Percentiles rank a stretch among this genome's conserved stretches.
Evolutionary conservation across 53 echinoderm and acorn worm species (phyloP).

Genomic region (Henricia sp.): DNA sequence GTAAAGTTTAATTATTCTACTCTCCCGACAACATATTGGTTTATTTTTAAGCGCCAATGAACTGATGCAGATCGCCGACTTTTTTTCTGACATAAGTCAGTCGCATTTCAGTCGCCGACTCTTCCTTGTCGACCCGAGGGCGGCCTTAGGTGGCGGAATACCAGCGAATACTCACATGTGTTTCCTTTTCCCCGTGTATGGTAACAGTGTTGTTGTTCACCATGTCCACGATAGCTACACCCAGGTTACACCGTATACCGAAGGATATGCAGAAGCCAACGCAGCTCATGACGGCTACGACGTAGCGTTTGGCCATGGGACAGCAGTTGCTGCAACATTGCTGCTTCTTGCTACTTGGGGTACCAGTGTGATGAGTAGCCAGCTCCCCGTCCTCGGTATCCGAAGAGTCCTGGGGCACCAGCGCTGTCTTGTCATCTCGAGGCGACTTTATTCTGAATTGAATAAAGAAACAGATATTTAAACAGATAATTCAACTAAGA

Average conservation of each 20-base stretch:
- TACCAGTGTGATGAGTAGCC: slow-evolving; percentile 53
- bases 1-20: too few species aligned
- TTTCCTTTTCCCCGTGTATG: slow-evolving; percentile 78
- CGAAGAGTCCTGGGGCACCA: slow-evolving; percentile 65
- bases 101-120: too few species aligned
- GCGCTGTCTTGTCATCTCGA: slow-evolving; percentile 69
- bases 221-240: slow-evolving; percentile 97
- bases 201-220: slow-evolving; percentile 93
- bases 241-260: slow-evolving; percentile 93
- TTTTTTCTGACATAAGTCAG: too few species aligned
- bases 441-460: slow-evolving; percentile 57
- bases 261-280: slow-evolving; percentile 93
- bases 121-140: too few species aligned
- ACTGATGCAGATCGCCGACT: too few species aligned
- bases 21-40: too few species aligned
- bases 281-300: slow-evolving; percentile 88
- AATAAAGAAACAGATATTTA: too few species aligned
- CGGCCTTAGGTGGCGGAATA: not conserved
- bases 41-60: too few species aligned
- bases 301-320: slow-evolving; percentile 79
- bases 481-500: too few species aligned
- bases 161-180: slow-evolving; percentile 78
- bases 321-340: slow-evolving; percentile 53
- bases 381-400: slow-evolving; percentile 62
- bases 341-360: not conserved